phyloP scores from a whole-genome alignment of 2,888 invertebrate species.

The Villa cingulata region DNA sequence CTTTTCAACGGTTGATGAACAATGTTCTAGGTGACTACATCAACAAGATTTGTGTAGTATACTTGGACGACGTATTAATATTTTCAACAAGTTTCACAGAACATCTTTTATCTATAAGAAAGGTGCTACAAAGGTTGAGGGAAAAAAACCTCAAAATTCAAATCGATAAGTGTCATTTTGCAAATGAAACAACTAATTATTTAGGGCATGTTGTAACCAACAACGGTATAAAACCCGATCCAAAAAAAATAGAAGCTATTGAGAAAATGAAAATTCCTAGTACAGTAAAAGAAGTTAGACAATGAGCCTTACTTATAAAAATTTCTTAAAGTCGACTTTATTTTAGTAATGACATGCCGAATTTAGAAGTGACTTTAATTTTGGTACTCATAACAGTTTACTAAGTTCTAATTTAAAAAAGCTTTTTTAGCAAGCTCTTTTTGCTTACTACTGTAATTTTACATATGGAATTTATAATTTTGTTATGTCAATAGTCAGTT shows the following conservation, averaged over 20 bases:
- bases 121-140: slow-evolving; percentile 1
- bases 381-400: no score
- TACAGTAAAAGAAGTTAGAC: not conserved
- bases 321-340: no score
- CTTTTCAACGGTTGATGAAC: slow-evolving; percentile 26
- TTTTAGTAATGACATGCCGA: no score
- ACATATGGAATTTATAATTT: no score
- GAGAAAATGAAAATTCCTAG: not conserved
- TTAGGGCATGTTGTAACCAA: not conserved
- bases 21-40: slow-evolving; percentile 15
- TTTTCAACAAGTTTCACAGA: slow-evolving; percentile 11
- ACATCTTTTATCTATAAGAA: slow-evolving; percentile 1
- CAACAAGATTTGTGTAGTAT: slow-evolving; percentile 15
- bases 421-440: no score
- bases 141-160: slow-evolving; percentile 6
- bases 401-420: no score
- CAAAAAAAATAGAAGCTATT: not conserved
- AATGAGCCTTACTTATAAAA: no score
- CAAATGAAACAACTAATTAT: slow-evolving; percentile 1
- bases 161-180: slow-evolving; percentile 6
- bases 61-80: slow-evolving; percentile 21
- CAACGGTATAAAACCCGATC: not conserved
- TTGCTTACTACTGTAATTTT: no score
- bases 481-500: no score
- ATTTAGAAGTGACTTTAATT: no score